A percentile compares a stretch with the other conserved stretches of the same genome.
These are phyloP conservation scores for Chironex yamaguchii DNA, from an alignment of 30 jellyfish, hydroid and myxozoan genomes.

Conservation along the genomic window DNA sequence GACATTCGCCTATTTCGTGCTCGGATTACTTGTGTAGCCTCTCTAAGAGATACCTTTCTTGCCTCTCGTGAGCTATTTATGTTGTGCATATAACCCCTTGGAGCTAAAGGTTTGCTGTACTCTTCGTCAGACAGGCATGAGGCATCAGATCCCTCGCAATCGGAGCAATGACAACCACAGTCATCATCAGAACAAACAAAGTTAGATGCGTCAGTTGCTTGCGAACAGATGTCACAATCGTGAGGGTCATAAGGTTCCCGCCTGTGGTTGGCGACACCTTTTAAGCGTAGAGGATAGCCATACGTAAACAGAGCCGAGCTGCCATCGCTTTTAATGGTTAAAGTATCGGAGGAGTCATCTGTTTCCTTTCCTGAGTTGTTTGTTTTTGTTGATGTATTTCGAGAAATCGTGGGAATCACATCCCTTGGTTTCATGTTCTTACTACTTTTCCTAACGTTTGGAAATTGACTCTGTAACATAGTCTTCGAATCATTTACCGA, in stretches of 20 bases:
- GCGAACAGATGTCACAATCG: conserved; percentile 72
- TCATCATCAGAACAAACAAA: conserved; percentile 79
- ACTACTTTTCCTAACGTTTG: neutral
- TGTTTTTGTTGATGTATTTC: conserved; percentile 17
- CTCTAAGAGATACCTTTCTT: conserved; percentile 59
- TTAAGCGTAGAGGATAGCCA: conserved; percentile 64
- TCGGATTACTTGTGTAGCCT: conserved; percentile 69
- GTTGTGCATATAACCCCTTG: conserved; percentile 45
- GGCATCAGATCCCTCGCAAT: conserved; percentile 77
- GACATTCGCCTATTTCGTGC: conserved; percentile 32
- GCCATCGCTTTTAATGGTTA: conserved; percentile 37
- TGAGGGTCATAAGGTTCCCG: conserved; percentile 44
- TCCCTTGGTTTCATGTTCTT: neutral
- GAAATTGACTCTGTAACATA: conserved; percentile 24
- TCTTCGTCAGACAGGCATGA: conserved; percentile 77
- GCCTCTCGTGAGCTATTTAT: conserved; percentile 70
- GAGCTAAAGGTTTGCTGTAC: conserved; percentile 60
- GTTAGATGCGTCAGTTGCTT: conserved; percentile 60
- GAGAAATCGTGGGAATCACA: conserved; percentile 17
- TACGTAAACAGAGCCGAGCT: conserved; percentile 52
- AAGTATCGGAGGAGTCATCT: conserved; percentile 49
- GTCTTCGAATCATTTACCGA: conserved; percentile 56
- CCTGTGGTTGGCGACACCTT: too few species aligned
- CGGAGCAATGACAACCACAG: conserved; percentile 74
- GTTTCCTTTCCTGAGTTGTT: conserved; percentile 40